These are phyloP conservation scores for Aethina tumida DNA, from an alignment of 1,140 invertebrate genomes.

Conservation along the genomic window DNA sequence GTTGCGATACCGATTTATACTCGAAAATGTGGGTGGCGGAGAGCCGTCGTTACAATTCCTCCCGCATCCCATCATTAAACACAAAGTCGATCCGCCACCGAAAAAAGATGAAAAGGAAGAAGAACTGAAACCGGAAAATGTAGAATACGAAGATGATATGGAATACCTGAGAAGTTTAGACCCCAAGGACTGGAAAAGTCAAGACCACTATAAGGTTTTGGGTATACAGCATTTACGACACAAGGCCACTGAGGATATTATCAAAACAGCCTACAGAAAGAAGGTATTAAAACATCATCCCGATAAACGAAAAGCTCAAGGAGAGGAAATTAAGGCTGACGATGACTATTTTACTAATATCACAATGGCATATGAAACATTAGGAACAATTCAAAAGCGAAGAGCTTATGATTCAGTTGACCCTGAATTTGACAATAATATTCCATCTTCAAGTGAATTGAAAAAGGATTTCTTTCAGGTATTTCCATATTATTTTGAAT, in stretches of 20 bases:
- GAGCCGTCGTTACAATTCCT: conserved; percentile 23
- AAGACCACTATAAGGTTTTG: conserved; percentile 93
- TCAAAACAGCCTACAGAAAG: conserved; percentile 83
- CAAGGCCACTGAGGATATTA: conserved; percentile 81
- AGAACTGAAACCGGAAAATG: conserved; percentile 47
- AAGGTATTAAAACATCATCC: conserved; percentile 96
- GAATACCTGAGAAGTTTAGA: conserved; percentile 79
- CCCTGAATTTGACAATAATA: conserved; percentile 81
- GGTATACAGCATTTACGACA: conserved; percentile 67
- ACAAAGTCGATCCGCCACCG: conserved; percentile 22
- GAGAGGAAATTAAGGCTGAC: conserved; percentile 73
- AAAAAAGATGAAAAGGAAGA: conserved; percentile 15
- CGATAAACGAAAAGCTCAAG: conserved; percentile 85
- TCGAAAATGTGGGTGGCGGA: conserved; percentile 21
- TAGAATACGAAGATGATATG: conserved; percentile 69
- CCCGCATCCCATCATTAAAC: conserved; percentile 24
- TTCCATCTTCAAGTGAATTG: conserved; percentile 66
- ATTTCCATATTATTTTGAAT: conserved; percentile 71
- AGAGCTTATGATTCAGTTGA: conserved; percentile 94
- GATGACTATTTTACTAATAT: conserved; percentile 98
- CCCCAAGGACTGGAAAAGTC: conserved; percentile 95
- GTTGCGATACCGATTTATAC: conserved; percentile 31
- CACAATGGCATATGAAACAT: conserved; percentile 91
- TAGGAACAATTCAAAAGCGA: conserved; percentile 72
- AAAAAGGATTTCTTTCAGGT: conserved; percentile 78